Conservation (phyloP, 1,140 invertebrate species). For the Drosophila truncata region DNA sequence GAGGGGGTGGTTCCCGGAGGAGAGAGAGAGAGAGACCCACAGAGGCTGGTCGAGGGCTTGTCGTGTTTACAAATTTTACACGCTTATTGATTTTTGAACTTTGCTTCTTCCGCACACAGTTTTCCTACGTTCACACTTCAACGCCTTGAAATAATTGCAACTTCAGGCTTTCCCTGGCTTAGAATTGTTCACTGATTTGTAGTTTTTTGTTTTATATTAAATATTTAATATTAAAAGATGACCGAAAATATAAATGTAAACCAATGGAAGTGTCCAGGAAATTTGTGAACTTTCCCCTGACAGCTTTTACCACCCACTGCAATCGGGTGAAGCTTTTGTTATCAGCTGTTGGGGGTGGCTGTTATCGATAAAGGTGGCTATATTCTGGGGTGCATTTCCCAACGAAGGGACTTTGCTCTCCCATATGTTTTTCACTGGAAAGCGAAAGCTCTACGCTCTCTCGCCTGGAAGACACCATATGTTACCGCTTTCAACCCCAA, state of each 20-base stretch:
- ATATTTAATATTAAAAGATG: constrained; percentile 13
- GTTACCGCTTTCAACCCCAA: constrained; percentile 75
- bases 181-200: constrained; percentile 3
- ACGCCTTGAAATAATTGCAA: constrained; percentile 6
- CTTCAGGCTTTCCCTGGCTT: not conserved
- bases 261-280: constrained; percentile 71
- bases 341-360: constrained; percentile 54
- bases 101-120: constrained; percentile 6
- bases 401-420: not conserved
- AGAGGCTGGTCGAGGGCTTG: constrained; percentile 60
- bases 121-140: constrained; percentile 15
- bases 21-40: not conserved
- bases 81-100: constrained; percentile 74
- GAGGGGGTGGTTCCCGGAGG: not conserved
- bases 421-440: constrained; percentile 23
- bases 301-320: constrained; percentile 48
- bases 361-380: constrained; percentile 12
- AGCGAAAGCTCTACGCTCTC: constrained; percentile 14
- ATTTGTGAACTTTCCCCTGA: constrained; percentile 22
- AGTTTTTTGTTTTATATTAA: not conserved
- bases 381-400: not conserved
- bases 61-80: constrained; percentile 78
- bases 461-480: constrained; percentile 56
- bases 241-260: constrained; percentile 54
- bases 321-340: constrained; percentile 31